phyloP scores from a whole-genome alignment of 2,113 vertebrate species.

The Anolis sagrei region DNA sequence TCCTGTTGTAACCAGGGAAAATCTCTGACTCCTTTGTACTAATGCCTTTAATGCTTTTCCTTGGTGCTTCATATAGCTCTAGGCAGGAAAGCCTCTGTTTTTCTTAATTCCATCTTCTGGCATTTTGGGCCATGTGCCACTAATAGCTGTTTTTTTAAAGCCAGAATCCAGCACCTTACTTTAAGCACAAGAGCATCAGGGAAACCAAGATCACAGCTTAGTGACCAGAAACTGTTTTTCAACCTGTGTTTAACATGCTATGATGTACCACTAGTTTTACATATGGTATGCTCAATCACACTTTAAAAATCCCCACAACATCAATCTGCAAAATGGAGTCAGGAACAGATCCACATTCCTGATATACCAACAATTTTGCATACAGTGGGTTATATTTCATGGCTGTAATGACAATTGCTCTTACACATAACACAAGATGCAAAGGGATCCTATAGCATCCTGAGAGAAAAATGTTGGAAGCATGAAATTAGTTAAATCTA shows the following conservation, averaged over 20 bases:
- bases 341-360: no score
- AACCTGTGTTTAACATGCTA: background rate
- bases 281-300: background rate
- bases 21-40: background rate
- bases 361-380: no score
- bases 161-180: background rate
- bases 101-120: background rate
- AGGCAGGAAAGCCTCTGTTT: conserved; percentile 3
- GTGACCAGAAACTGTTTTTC: background rate
- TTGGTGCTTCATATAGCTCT: background rate
- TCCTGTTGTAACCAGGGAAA: background rate
- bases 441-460: no score
- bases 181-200: background rate
- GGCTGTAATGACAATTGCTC: no score
- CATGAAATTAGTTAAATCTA: no score
- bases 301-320: background rate
- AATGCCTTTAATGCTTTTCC: conserved; percentile 1
- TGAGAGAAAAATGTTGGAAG: no score
- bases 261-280: background rate
- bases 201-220: background rate
- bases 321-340: no score
- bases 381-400: no score
- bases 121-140: background rate
- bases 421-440: background rate
- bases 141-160: background rate